Base-by-base conservation (phyloP, 30 jellyfish, hydroid and myxozoan genomes). In the Hydractinia echinata region DNA sequence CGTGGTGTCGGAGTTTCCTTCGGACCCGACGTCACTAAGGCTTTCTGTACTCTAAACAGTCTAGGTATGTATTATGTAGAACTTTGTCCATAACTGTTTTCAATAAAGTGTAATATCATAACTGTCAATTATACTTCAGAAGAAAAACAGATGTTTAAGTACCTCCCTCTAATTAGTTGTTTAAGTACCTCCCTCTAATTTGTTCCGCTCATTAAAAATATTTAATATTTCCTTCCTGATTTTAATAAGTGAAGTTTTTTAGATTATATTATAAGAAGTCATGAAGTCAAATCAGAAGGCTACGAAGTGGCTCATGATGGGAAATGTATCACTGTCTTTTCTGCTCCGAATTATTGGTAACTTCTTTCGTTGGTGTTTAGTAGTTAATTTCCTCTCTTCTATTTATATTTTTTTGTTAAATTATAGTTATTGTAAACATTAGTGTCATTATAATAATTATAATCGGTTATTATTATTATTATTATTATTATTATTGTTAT, bases 281-380 rank as follows among this genome's bases (percentile, higher is more conserved):
- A 95, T 81, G 99, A 95, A 89, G 97, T 89, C 5, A 87, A 88
- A 82, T 90, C 85, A 30, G 95, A 89, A 54, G 99, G 99, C 58
- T 95, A 95, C 83, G 97, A 89, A 81, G 83, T 89, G 53, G 87
- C 85, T 5, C 99, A 95, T 72, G 86, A 95, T 79, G 96, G 97
- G 13, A 86, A 95, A 80, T 95, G 99, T 70, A 89, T 95, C 66
- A 95, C 99, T 4, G 97, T 95, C 10, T 95, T 95, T 56, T 95
- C 99, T 20, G 99, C 99, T 5, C 99, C 99, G 10, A 95, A 95
- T 89, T 95, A 95, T 79, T 95, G 99, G 99, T 95, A 74, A 60
- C 51, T n/a, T 64, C 0, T 13, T 64, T 64, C 1, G 1, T n/a
- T n/a, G 19, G 69, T 16, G 19, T 58, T 58, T 16, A 0, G 44